Base-by-base conservation (phyloP, 64 coral and sea anemone species). In the Pachyseris speciosa region DNA sequence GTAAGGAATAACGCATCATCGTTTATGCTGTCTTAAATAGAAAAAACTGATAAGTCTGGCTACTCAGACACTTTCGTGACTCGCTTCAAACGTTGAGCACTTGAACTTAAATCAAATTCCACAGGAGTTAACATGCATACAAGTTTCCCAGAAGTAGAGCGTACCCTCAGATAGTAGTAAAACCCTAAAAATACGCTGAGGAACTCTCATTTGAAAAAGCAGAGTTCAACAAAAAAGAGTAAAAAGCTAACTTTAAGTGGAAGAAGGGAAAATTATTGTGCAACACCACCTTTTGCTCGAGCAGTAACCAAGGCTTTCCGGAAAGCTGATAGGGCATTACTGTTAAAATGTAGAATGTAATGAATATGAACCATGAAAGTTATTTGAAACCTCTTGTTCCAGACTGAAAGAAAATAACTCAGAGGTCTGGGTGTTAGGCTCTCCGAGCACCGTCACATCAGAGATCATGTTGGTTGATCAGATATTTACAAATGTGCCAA, bases 261-360 rank as follows among this genome's bases (percentile, higher is more conserved):
- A 8, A 59, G 5, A 31, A 63, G 37, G 65, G n/a, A 32, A 31
- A 27, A 50, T 6, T 91, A 91, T 74, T 84, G 66, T 84, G 87
- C 87, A 67, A 50, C 87, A 48, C 87, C 87, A 91, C 55, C 53
- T 36, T 80, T 86, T 87, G 67, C 66, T 9, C 84, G 66, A 72
- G 66, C 66, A 52, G 64, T 86, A 28, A 86, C 63, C 47, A 52
- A 37, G 41, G 65, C 83, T 29, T 87, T 72, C 16, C 52, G 47
- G 67, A 55, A 87, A 59, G 44, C 59, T 37, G 72, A 72, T 70
- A 33, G 84, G 9, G 61, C 22, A 36, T 73, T 70, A 9, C 84
- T 63, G 49, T 79, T 91, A 92, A 84, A 55, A 67, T 74, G 34
- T 84, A 20, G 48, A 65, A 39, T 86, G 70, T 38, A 86, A 92